Percentiles rank a stretch among this genome's conserved stretches.
These are phyloP conservation scores for Oscheius sp. DNA, from an alignment of 2,888 invertebrate genomes.

Conservation along the genomic window DNA sequence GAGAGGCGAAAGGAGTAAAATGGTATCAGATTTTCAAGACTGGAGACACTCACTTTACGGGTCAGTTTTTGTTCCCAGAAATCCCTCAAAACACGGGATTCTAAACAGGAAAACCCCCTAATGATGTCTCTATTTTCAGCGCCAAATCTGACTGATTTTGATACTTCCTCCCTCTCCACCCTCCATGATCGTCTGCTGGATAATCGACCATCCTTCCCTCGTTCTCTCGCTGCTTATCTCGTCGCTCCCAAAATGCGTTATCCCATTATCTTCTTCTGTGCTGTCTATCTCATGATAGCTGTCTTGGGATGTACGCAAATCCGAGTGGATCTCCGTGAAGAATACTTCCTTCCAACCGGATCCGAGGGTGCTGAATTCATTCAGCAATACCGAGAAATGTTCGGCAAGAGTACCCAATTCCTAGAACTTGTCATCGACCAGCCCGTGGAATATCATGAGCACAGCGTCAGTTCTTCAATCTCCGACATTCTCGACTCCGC, in stretches of 20 bases:
- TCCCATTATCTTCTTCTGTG: conserved; percentile 54
- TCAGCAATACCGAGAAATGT: conserved; percentile 49
- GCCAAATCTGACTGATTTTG: conserved; percentile 51
- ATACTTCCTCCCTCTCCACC: conserved; percentile 43
- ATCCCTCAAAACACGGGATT: background rate
- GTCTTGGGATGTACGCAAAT: conserved; percentile 54
- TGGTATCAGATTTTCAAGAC: conserved; percentile 65
- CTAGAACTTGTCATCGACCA: conserved; percentile 42
- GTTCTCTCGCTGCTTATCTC: conserved; percentile 43
- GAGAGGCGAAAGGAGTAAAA: conserved; percentile 67
- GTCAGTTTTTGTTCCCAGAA: conserved; percentile 32
- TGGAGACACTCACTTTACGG: conserved; percentile 67
- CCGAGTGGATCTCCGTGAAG: conserved; percentile 52
- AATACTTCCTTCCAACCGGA: conserved; percentile 53
- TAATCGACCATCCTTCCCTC: conserved; percentile 50
- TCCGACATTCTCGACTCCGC: conserved; percentile 47
- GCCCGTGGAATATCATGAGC: conserved; percentile 48
- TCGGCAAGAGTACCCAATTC: conserved; percentile 48
- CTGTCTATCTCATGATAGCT: conserved; percentile 61
- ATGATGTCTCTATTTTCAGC: too few species aligned
- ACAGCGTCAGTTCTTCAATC: conserved; percentile 34
- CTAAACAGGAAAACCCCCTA: too few species aligned
- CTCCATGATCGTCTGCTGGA: conserved; percentile 67
- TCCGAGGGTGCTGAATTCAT: conserved; percentile 49
- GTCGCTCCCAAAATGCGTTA: conserved; percentile 37